phyloP scores from a whole-genome alignment of 2,113 vertebrate species.

The Mobula birostris region DNA sequence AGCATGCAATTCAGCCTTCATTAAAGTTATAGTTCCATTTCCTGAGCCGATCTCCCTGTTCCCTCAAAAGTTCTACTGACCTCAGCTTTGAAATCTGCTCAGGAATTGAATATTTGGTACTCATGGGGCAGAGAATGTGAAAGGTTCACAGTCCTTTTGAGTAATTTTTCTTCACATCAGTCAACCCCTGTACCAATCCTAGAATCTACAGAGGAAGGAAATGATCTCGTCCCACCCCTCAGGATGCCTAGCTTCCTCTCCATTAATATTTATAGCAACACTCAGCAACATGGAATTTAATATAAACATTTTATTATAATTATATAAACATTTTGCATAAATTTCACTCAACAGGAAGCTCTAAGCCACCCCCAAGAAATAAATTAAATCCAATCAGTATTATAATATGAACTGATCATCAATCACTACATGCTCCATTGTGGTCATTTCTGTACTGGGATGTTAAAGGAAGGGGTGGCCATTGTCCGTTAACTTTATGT shows the following conservation, averaged over 20 bases:
- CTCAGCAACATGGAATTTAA: background rate
- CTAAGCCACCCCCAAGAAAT: background rate
- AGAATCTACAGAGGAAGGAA: too few species aligned
- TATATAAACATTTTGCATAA: conserved; percentile 32
- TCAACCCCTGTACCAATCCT: too few species aligned
- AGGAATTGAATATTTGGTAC: too few species aligned
- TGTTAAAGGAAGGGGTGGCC: background rate
- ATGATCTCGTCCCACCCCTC: too few species aligned
- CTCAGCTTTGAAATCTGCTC: too few species aligned
- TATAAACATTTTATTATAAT: conserved; percentile 33
- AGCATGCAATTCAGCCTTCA: too few species aligned
- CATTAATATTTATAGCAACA: background rate
- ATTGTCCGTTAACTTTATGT: background rate
- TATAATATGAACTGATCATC: background rate
- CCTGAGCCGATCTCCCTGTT: too few species aligned
- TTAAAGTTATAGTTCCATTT: too few species aligned
- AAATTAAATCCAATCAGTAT: conserved; percentile 18
- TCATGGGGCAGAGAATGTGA: too few species aligned
- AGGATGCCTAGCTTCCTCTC: background rate
- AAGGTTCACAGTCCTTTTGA: too few species aligned
- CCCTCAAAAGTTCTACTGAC: too few species aligned
- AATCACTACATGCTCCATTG: background rate
- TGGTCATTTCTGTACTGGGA: background rate
- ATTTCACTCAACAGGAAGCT: background rate
- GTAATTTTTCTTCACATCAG: too few species aligned